Evolutionary conservation across 2,797 vertebrate species (phyloP), one percentile per base, ranked within the genome.

Genomic region (Corythornis leucogaster): DNA sequence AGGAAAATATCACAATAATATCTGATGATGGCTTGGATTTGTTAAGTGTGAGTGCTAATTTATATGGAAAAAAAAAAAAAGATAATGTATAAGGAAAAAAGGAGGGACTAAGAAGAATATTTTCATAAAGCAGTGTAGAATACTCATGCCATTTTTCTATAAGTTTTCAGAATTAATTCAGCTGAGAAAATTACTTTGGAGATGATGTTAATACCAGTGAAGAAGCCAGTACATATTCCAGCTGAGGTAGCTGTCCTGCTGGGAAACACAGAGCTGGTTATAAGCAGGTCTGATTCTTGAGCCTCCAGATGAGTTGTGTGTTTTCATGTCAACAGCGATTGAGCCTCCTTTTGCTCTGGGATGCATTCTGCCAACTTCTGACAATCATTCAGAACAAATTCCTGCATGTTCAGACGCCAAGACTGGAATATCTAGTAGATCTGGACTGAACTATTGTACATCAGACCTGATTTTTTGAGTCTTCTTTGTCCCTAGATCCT

Each of bases 41-140:
- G 10, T 54, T 38, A 62, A 8, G 3, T 55, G 3, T 22, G 11
- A 53, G 2, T 22, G 13, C 14, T 58, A 82, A 70, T 83, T 53
- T 76, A 46, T 14, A 42, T 4, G 28, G 70, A 58, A 74, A 31
- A 57, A 46, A 45, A 45, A 25, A 14, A 53, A 40, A 88, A 43
- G 40, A 16, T 63, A 24, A 53, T 26, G 48, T 20, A 22, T 35
- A 38, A 40, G 11, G 35, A 40, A 40, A 63, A 95, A 83, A n/a
- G 31, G 42, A 59, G 13, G 13, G 18, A 69, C 61, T 12, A 74
- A 81, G 51, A 5, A 58, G 15, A 64, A 50, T 58, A 31, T 73
- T 96, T 93, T 64, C 20, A 63, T 75, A 46, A 85, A 76, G 30
- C 59, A 80, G 30, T 38, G 33, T 18, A 77, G 50, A 67, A 80